Base-by-base conservation (phyloP, 1,140 invertebrate genomes). In the Trinorchestia longiramus region DNA sequence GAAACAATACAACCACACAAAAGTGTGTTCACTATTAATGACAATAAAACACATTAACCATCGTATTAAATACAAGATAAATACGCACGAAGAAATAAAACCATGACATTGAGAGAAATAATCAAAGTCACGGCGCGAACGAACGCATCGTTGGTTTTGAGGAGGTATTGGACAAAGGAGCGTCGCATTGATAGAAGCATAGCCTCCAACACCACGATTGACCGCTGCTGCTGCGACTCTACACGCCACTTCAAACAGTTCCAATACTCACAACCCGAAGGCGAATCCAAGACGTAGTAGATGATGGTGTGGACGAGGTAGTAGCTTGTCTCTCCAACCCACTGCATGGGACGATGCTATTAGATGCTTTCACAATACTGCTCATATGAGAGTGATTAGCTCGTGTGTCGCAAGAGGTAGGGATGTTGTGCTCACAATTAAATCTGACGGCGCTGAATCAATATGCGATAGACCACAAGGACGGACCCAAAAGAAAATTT, bases 71-170 rank as follows among this genome's bases (percentile, higher is more conserved):
- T 94, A 94, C 44, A 94, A 94, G 92, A 94, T 94, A 94, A 94
- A 94, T 94, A 94, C 92, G 92, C 47, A 94, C 92, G 92, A 94
- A 94, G 92, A 94, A 94, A 94, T 94, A 94, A 94, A 94, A 94
- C 92, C 92, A 47, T 94, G 92, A 94, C 92, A 45, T 45, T 45
- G 92, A 94, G 44, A 94, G 43, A 45, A 94, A 47, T 45, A 44
- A 43, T 47, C 44, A 42, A 94, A 94, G 92, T 94, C 92, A 94
- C 92, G 44, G 44, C 92, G 92, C 92, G 44, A 94, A 94, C 44
- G 41, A 94, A 94, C 92, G 92, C 44, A 94, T 94, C 92, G 92
- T 43, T 94, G 92, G 92, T 94, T 94, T 45, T 45, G 92, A 94
- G 92, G 92, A 45, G 92, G 43, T 94, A 94, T 8, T 94, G 92